Percentiles rank a stretch among this genome's conserved stretches.
Conservation (phyloP, 2,113 vertebrate genomes). For the Bufo gargarizans region DNA sequence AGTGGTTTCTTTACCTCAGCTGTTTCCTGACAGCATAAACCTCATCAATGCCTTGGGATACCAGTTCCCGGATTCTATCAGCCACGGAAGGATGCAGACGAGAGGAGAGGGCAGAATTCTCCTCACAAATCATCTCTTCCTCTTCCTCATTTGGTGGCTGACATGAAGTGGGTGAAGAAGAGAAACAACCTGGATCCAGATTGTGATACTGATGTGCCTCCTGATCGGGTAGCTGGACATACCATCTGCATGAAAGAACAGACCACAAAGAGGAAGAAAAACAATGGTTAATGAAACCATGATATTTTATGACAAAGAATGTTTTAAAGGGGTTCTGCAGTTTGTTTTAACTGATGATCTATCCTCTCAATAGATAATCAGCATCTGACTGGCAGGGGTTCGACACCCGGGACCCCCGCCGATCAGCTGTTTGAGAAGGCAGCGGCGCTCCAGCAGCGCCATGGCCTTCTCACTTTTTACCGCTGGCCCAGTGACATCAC, state of each 20-base stretch:
- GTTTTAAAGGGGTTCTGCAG: no score
- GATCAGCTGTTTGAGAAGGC: no score
- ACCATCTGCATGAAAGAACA: constrained; percentile 76
- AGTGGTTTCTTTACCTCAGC: constrained; percentile 75
- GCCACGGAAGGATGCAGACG: constrained; percentile 84
- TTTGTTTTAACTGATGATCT: no score
- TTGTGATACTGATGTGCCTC: constrained; percentile 86
- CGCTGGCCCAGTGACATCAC: no score
- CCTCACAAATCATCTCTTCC: constrained; percentile 73
- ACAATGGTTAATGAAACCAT: background rate
- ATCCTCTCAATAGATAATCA: no score
- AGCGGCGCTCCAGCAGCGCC: no score
- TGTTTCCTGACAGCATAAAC: constrained; percentile 86
- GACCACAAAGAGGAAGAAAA: constrained; percentile 16
- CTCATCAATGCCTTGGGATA: constrained; percentile 79
- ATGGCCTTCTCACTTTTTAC: no score
- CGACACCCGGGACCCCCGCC: no score
- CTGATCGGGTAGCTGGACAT: constrained; percentile 83
- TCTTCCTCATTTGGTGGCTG: constrained; percentile 71
- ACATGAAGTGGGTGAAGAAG: constrained; percentile 71
- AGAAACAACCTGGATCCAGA: constrained; percentile 71
- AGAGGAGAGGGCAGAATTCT: constrained; percentile 74
- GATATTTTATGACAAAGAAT: background rate
- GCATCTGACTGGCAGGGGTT: no score
- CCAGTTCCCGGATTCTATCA: constrained; percentile 82